Evolutionary conservation across 2,888 invertebrate species (phyloP).

Genomic region (Apamea anceps): DNA sequence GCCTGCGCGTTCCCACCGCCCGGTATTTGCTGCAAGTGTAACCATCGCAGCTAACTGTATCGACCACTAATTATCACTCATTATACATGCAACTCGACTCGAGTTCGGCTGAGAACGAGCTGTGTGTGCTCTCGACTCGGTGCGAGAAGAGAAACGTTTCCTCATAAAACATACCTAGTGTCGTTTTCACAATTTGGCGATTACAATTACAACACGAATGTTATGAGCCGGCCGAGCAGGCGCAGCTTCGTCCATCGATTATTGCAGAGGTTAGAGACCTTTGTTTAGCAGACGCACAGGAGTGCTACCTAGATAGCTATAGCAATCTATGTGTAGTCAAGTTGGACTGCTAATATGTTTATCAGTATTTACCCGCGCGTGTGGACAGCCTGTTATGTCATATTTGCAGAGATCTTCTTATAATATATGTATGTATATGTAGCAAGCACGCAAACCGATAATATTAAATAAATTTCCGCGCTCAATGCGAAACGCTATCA

Average conservation of each 20-base stretch:
- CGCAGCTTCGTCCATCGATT: not conserved
- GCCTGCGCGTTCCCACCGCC: slow-evolving; percentile 50
- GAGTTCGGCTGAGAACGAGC: not conserved
- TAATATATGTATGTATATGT: not conserved
- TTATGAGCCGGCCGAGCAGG: not conserved
- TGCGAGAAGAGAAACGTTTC: slow-evolving; percentile 43
- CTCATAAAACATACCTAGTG: not conserved
- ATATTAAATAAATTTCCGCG: slow-evolving; percentile 18
- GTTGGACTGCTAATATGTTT: not conserved
- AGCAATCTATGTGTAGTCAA: not conserved
- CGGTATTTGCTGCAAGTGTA: slow-evolving; percentile 52
- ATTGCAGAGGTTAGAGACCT: too few relatives aligned
- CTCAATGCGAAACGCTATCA: slow-evolving; percentile 22
- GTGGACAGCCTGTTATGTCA: slow-evolving; percentile 1
- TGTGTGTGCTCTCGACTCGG: slow-evolving; percentile 24
- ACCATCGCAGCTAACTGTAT: slow-evolving; percentile 47
- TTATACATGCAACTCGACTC: slow-evolving; percentile 39
- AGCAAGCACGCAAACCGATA: slow-evolving; percentile 8
- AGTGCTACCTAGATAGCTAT: too few relatives aligned
- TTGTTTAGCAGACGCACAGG: too few relatives aligned
- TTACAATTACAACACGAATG: slow-evolving; percentile 1
- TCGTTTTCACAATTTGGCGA: not conserved
- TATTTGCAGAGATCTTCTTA: not conserved
- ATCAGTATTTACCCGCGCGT: not conserved
- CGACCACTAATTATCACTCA: slow-evolving; percentile 59